Evolutionary conservation across 2,113 vertebrate species (phyloP).

Genomic region (Sminthopsis crassicaudata): DNA sequence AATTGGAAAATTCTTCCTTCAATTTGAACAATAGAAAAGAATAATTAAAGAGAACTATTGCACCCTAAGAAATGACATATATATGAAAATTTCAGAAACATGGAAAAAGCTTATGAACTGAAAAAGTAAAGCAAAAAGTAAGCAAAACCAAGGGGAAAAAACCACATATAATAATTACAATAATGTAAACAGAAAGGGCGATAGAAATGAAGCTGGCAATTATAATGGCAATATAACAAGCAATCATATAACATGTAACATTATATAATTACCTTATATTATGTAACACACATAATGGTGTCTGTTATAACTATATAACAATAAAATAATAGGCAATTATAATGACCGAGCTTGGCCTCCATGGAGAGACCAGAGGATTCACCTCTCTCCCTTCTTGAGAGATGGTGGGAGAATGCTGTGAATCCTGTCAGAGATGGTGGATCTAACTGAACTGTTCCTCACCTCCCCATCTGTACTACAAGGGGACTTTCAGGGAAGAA

Average conservation of each 20-base stretch:
- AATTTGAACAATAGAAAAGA: background rate
- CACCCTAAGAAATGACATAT: background rate
- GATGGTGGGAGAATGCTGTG: background rate
- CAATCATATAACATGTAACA: background rate
- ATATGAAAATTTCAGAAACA: background rate
- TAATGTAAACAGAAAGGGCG: background rate
- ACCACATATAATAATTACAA: background rate
- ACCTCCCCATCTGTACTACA: background rate
- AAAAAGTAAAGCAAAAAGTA: background rate
- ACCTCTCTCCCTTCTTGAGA: background rate
- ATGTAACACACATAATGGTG: background rate
- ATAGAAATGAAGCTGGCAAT: background rate
- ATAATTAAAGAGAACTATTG: too few species aligned
- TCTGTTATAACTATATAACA: background rate
- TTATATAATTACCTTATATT: background rate
- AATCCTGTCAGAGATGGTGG: background rate
- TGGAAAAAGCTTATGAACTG: background rate
- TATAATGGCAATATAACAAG: background rate
- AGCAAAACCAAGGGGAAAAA: background rate
- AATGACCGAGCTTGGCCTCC: background rate
- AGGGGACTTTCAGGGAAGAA: background rate
- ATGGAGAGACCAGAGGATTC: background rate
- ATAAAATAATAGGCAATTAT: background rate
- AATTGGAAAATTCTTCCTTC: background rate
- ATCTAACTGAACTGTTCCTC: background rate